Conservation (phyloP, 2,888 invertebrate species). For the Brassicogethes aeneus region DNA sequence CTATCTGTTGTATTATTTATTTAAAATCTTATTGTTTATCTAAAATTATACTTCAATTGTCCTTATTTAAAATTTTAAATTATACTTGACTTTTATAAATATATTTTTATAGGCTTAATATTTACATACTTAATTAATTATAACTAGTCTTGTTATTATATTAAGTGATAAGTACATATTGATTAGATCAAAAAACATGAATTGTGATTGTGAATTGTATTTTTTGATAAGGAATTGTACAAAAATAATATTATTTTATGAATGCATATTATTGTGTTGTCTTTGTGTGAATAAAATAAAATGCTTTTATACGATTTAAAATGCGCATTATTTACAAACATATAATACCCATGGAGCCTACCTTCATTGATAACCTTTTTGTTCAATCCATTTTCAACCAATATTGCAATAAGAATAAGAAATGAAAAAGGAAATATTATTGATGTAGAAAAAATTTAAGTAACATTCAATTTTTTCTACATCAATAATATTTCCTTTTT, state of each 20-base stretch:
- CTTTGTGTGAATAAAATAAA: constrained; percentile 32
- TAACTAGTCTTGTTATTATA: background rate
- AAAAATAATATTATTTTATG: constrained; percentile 39
- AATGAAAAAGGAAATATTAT: too few species aligned
- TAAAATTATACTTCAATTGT: background rate
- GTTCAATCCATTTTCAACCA: too few species aligned
- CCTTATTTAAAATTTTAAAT: background rate
- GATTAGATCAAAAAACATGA: background rate
- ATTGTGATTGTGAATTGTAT: constrained; percentile 32
- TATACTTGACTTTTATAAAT: background rate
- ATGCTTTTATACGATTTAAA: constrained; percentile 30
- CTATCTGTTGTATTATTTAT: background rate
- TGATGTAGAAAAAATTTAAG: too few species aligned
- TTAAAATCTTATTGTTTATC: too few species aligned
- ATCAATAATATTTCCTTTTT: too few species aligned
- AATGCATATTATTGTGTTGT: constrained; percentile 33
- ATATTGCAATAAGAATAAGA: too few species aligned
- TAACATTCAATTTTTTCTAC: too few species aligned
- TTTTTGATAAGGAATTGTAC: constrained; percentile 37
- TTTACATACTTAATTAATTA: background rate
- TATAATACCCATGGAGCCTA: background rate
- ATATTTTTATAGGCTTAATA: constrained; percentile 1
- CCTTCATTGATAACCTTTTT: too few species aligned
- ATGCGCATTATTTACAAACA: background rate
- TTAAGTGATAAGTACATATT: background rate